These are phyloP conservation scores for Ptychobarbus kaznakovi DNA, from an alignment of 2,797 vertebrate genomes.

Conservation along the genomic window DNA sequence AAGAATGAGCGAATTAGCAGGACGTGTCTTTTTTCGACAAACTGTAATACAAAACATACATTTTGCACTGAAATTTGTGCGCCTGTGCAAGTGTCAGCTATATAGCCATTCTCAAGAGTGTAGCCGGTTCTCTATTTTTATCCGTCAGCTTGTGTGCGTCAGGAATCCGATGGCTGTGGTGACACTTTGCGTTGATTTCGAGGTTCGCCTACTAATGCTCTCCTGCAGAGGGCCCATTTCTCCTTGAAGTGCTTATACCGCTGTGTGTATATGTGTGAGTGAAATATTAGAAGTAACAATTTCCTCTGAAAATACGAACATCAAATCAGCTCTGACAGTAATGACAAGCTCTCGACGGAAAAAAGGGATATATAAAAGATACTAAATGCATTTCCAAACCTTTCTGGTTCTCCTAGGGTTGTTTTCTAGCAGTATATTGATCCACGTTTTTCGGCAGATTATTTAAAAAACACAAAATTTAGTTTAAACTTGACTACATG, in stretches of 20 bases:
- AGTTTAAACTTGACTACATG: neutral
- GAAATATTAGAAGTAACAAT: slow-evolving; percentile 43
- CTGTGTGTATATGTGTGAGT: slow-evolving; percentile 33
- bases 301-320: slow-evolving; percentile 19
- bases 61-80: neutral
- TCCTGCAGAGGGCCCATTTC: slow-evolving; percentile 57
- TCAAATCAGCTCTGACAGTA: slow-evolving; percentile 23
- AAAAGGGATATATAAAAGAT: neutral
- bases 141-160: slow-evolving; percentile 51
- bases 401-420: neutral
- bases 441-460: neutral
- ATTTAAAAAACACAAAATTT: neutral
- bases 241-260: slow-evolving; percentile 42
- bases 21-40: neutral
- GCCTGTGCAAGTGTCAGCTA: neutral
- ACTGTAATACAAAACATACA: neutral
- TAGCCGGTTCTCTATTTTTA: slow-evolving; percentile 46
- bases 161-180: slow-evolving; percentile 40
- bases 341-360: slow-evolving; percentile 2
- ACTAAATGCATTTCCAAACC: neutral
- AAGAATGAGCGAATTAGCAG: slow-evolving; percentile 11
- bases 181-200: slow-evolving; percentile 51
- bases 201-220: slow-evolving; percentile 55
- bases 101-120: slow-evolving; percentile 17
- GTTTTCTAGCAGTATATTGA: neutral